Evolutionary conservation across 2,113 vertebrate genomes (phyloP).

Genomic region (Phylloscopus trochiloides): DNA sequence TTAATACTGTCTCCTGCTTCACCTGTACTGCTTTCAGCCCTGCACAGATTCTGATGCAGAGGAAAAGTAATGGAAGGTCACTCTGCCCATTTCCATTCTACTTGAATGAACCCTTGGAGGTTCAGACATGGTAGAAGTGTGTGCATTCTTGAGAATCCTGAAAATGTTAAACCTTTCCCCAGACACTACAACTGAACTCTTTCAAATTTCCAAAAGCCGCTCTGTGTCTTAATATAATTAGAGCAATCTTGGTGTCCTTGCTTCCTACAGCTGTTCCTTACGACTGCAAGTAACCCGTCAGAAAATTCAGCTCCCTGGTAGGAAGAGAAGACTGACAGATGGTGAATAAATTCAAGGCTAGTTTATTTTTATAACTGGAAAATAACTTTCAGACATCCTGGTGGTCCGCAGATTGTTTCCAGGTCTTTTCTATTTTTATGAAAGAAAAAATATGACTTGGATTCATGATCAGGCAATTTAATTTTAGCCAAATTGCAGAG

Average conservation of each 20-base stretch:
- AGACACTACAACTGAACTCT: not conserved
- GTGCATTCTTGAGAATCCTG: not conserved
- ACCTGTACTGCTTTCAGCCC: not conserved
- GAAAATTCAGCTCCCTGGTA: constrained; percentile 21
- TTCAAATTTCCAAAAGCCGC: not conserved
- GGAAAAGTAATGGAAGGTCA: not conserved
- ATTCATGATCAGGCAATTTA: constrained; percentile 10
- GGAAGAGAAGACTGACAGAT: constrained; percentile 41
- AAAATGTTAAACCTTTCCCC: not conserved
- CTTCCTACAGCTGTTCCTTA: not conserved
- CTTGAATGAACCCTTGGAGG: not conserved
- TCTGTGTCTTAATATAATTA: constrained; percentile 5
- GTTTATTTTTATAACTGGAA: constrained; percentile 51
- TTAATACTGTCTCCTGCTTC: not conserved
- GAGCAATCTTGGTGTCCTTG: not conserved
- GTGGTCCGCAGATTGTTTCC: constrained; percentile 51
- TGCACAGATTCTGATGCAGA: not conserved
- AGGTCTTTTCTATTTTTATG: constrained; percentile 51
- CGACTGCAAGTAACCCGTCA: not conserved
- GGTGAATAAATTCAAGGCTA: constrained; percentile 49
- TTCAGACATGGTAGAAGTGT: not conserved
- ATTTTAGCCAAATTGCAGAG: constrained; percentile 6
- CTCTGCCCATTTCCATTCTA: not conserved
- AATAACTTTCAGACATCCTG: constrained; percentile 52
- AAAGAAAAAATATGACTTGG: constrained; percentile 41